These are phyloP conservation scores for Acanthopleura granulata DNA, from an alignment of 2,888 invertebrate genomes.

Conservation along the genomic window DNA sequence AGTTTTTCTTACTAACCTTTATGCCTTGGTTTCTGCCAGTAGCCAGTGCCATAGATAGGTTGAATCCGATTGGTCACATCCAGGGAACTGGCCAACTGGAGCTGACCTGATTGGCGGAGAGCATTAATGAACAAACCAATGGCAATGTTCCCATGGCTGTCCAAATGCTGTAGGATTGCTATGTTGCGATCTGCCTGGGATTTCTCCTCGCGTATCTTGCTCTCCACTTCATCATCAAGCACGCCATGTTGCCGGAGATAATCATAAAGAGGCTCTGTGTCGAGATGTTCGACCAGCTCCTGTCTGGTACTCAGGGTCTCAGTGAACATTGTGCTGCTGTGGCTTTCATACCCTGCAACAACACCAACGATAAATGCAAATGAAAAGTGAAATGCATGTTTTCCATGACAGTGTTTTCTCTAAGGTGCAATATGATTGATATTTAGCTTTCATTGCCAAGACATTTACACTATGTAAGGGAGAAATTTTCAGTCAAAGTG, in stretches of 20 bases:
- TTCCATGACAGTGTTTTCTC: too few relatives aligned
- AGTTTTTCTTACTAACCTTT: constrained; percentile 60
- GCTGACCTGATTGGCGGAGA: constrained; percentile 64
- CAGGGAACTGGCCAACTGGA: constrained; percentile 61
- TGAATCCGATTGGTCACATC: constrained; percentile 59
- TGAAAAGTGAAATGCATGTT: not conserved
- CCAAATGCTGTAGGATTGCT: constrained; percentile 57
- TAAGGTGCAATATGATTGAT: too few relatives aligned
- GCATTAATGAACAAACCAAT: constrained; percentile 65
- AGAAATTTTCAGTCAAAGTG: too few relatives aligned
- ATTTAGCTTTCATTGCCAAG: too few relatives aligned
- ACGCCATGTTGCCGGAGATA: constrained; percentile 65
- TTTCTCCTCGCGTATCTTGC: constrained; percentile 43
- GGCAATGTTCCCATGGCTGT: constrained; percentile 52
- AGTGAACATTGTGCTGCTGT: constrained; percentile 27
- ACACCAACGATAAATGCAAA: not conserved
- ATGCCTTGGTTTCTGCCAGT: constrained; percentile 57
- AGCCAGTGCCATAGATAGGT: constrained; percentile 58
- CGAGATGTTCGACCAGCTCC: constrained; percentile 62
- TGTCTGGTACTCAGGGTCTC: constrained; percentile 43
- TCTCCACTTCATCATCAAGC: constrained; percentile 46
- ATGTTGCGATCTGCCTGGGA: constrained; percentile 50
- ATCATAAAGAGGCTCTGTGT: constrained; percentile 63
- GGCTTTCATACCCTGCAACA: constrained; percentile 28
- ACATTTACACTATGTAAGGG: too few relatives aligned